Conservation (phyloP, 2,113 vertebrate genomes). For the Platycercus adscitus region DNA sequence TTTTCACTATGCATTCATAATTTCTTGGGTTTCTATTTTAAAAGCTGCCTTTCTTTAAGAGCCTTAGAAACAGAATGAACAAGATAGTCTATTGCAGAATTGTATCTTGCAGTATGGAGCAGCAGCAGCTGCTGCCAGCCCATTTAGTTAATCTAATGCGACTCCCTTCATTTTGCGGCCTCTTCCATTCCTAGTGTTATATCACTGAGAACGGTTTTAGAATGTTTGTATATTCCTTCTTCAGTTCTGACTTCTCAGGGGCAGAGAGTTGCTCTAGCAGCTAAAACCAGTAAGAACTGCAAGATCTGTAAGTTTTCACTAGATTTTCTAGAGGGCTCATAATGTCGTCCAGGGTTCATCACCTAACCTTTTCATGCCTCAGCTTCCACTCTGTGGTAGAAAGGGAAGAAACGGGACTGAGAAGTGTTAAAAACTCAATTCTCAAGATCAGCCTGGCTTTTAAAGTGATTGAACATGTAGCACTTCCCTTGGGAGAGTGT, state of each 20-base stretch:
- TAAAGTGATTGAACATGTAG: not conserved
- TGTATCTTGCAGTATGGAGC: not conserved
- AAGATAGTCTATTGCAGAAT: not conserved
- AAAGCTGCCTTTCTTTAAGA: not conserved
- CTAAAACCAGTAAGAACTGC: not conserved
- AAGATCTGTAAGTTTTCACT: not conserved
- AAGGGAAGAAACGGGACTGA: not conserved
- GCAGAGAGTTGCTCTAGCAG: not conserved
- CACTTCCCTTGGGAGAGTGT: conserved; percentile 64
- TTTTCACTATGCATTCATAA: not conserved
- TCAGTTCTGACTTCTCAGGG: not conserved
- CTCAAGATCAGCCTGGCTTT: not conserved
- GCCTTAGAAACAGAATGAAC: not conserved
- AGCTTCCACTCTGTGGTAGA: not conserved
- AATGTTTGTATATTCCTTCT: not conserved
- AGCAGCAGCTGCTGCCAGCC: not conserved
- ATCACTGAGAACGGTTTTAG: not conserved
- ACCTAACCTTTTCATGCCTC: not conserved
- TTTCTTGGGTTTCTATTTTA: not conserved
- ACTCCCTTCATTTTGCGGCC: not conserved
- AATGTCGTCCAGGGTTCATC: not conserved
- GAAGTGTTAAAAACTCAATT: not conserved
- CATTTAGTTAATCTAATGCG: not conserved
- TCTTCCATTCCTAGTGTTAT: not conserved
- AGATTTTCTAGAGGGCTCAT: not conserved